Evolutionary conservation across 1,140 invertebrate species (phyloP).

Genomic region (Zaprionus camerounensis): DNA sequence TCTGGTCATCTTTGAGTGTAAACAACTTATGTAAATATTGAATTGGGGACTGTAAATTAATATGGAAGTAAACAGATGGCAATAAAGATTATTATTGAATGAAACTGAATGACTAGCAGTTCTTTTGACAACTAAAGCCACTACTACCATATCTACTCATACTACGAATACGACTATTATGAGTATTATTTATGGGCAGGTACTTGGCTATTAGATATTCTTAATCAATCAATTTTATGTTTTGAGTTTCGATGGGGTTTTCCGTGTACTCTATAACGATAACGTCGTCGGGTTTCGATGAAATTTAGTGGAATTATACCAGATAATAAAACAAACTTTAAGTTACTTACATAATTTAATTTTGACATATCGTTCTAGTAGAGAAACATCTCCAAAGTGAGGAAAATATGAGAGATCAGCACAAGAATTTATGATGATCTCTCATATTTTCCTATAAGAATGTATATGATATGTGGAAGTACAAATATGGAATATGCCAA

Average conservation of each 20-base stretch:
- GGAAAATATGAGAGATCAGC: too few relatives aligned
- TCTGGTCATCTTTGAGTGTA: neutral
- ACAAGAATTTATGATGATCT: too few relatives aligned
- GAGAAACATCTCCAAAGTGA: neutral
- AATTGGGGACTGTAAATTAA: neutral
- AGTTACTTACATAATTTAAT: neutral
- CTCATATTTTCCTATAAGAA: too few relatives aligned
- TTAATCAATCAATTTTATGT: slow-evolving; percentile 3
- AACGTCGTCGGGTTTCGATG: neutral
- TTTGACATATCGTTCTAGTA: neutral
- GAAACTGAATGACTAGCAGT: neutral
- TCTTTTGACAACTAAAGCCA: neutral
- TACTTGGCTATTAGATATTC: neutral
- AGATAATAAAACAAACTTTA: neutral
- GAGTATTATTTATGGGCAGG: neutral
- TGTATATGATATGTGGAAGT: too few relatives aligned
- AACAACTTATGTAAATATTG: neutral
- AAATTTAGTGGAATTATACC: neutral
- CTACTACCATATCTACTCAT: neutral
- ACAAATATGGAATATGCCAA: too few relatives aligned
- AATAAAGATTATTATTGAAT: slow-evolving; percentile 5
- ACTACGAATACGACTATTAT: neutral
- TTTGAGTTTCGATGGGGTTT: neutral
- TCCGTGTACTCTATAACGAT: neutral
- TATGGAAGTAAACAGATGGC: neutral